Percentiles rank a stretch among this genome's conserved stretches.
Conservation (phyloP, 2,797 vertebrate species). For the Odontamblyopus rebecca region DNA sequence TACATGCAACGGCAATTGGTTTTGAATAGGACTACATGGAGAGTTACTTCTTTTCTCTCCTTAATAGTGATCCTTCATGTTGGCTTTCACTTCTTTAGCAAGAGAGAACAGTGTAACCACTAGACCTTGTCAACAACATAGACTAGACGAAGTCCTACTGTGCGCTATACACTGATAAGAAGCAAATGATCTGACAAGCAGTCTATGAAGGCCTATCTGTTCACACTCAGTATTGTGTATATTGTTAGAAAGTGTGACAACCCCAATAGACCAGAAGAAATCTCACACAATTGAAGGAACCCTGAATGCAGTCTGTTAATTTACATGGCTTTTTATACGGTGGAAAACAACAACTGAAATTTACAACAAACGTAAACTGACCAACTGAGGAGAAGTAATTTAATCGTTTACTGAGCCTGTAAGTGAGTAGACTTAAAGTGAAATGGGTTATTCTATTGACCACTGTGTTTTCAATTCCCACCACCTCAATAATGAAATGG, state of each 20-base stretch:
- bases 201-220: constrained; percentile 19
- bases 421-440: constrained; percentile 22
- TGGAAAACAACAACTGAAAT: neutral
- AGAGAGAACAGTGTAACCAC: constrained; percentile 59
- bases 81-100: constrained; percentile 50
- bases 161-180: constrained; percentile 43
- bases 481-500: constrained; percentile 43
- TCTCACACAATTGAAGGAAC: constrained; percentile 21
- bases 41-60: constrained; percentile 54
- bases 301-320: constrained; percentile 5
- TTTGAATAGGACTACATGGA: constrained; percentile 67
- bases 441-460: constrained; percentile 48
- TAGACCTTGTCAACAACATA: constrained; percentile 61
- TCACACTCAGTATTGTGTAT: constrained; percentile 25
- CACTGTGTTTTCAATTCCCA: constrained; percentile 52
- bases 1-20: constrained; percentile 78
- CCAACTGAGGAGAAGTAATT: constrained; percentile 28
- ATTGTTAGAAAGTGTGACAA: constrained; percentile 30
- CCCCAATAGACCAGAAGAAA: constrained; percentile 17
- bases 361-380: neutral
- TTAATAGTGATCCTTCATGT: constrained; percentile 42
- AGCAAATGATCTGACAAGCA: constrained; percentile 19
- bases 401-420: constrained; percentile 27
- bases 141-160: constrained; percentile 28
- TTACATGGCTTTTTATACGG: neutral